Evolutionary conservation across 2,113 vertebrate genomes (phyloP), one percentile per base, ranked within the genome.

Genomic region (Gopherus flavomarginatus): DNA sequence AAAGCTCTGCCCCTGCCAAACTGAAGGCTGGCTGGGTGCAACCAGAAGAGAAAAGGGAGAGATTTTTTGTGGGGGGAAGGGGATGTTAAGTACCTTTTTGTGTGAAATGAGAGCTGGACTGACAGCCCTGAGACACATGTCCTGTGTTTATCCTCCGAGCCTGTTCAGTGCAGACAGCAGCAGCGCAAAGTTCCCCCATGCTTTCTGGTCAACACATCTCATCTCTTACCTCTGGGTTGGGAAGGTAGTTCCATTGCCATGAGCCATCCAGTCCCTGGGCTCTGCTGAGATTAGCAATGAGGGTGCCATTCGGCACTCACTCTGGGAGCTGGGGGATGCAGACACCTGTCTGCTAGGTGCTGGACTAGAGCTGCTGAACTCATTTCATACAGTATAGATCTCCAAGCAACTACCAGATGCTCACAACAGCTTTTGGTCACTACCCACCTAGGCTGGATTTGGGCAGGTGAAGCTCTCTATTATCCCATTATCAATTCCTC

Each of bases 1-100:
- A 97, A 97, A 96, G 91, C 88, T 90, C 42, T 52, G 94, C 94
- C 92, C 87, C 91, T 89, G 88, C 94, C 92, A 97, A 96, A 94
- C 92, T 86, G 27, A 97, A 92, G 80, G 72, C 86, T 95, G 80
- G 92, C 49, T 87, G 81, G 53, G 85, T 56, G 69, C 89, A 84
- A 86, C 62, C 87, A 47, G 42, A 3, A 57, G 83, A 87, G 84
- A 50, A 0, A 1, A 95, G 78, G 91, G 92, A 81, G 87, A 69
- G 94, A 86, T 95, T 90, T 92, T 90, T 83, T 56, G 42, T 81
- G 50, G 91, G 84, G 95, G 80, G 53, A 47, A 27, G 90, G 88
- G 0, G 1, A 72, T 12, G 21, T 78, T 78, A 78, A 47, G 81
- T 90, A 50, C 78, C 54, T 89, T 96, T 95, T 35, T 50, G 69